phyloP scores from a whole-genome alignment of 2,113 vertebrate genomes.

The Coturnix japonica region DNA sequence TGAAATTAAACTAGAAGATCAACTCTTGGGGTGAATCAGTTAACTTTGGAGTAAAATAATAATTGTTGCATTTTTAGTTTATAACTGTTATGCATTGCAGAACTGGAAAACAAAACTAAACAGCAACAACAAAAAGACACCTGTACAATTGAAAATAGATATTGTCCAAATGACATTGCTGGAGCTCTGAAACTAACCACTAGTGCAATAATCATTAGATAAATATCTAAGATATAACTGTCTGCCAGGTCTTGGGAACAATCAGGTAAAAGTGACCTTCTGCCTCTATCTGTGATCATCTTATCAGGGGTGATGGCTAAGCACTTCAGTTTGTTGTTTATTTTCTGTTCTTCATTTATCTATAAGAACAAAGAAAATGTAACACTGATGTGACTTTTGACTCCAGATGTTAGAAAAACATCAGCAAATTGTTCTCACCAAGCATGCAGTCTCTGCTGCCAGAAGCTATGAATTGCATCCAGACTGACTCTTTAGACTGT shows the following conservation, averaged over 20 bases:
- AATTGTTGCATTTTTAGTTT: neutral
- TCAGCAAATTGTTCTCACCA: neutral
- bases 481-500: neutral
- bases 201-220: neutral
- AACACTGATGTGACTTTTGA: constrained; percentile 21
- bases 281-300: too few species aligned
- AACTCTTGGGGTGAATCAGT: neutral
- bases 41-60: rapidly evolving
- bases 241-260: too few species aligned
- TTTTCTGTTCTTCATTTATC: neutral
- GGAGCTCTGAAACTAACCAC: neutral
- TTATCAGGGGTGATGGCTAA: too few species aligned
- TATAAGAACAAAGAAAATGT: constrained; percentile 25
- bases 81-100: neutral
- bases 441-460: neutral
- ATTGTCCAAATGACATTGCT: neutral
- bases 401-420: constrained; percentile 27
- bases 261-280: too few species aligned
- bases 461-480: neutral
- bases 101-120: neutral
- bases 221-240: too few species aligned
- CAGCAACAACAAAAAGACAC: neutral
- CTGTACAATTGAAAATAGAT: rapidly evolving
- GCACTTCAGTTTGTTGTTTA: too few species aligned
- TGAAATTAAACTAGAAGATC: neutral